Conservation (phyloP, 2,113 vertebrate species). For the Aegithalos caudatus region DNA sequence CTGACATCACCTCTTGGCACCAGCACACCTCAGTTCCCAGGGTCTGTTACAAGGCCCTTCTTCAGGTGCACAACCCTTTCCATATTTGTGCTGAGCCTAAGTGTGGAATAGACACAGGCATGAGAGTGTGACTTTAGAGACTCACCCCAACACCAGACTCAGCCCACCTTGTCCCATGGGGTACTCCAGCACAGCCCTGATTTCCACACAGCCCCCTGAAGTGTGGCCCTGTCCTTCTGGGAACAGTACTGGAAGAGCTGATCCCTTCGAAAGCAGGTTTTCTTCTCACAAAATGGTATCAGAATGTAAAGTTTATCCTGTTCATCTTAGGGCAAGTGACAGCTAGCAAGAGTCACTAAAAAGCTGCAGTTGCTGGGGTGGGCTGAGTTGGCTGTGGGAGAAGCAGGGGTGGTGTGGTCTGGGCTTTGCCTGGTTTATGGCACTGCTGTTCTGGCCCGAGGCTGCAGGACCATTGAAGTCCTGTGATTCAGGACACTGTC, state of each 20-base stretch:
- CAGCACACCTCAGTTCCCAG: neutral
- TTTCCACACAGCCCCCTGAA: neutral
- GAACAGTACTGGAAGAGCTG: neutral
- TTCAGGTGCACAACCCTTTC: neutral
- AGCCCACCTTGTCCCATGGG: rapidly evolving
- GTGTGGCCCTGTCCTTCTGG: neutral
- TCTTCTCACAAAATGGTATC: neutral
- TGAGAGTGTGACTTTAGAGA: neutral
- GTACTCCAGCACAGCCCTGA: neutral
- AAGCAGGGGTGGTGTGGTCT: neutral
- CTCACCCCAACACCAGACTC: neutral
- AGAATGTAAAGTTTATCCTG: neutral
- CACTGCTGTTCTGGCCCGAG: neutral
- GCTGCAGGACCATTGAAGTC: neutral
- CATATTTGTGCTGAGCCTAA: neutral
- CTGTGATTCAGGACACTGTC: neutral
- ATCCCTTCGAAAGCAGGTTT: neutral
- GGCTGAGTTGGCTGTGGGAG: neutral
- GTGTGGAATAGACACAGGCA: neutral
- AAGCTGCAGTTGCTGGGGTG: neutral
- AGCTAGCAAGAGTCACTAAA: neutral
- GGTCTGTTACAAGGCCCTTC: neutral
- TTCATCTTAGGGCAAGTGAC: neutral
- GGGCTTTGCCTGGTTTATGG: neutral
- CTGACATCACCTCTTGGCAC: neutral